Evolutionary conservation across 2,888 invertebrate species (phyloP), one percentile per base, ranked within the genome.

Genomic region (Saturnia japonica): DNA sequence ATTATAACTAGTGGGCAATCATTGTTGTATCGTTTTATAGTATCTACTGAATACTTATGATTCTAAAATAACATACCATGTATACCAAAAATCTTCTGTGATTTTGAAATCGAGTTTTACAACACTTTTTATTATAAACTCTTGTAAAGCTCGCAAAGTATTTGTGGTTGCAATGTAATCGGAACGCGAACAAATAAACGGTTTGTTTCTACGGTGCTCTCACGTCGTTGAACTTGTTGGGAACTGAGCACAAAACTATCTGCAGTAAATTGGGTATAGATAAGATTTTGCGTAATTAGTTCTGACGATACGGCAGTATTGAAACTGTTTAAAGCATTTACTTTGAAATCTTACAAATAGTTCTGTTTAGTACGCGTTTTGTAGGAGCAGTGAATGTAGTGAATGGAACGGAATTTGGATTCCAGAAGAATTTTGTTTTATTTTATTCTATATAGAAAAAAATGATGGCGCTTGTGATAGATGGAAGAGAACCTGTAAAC

Each of bases 181-280:
- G 40, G 19, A 64, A 40, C n/a, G 19, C 12, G 40, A 64, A 40
- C 62, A 64, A 64, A 64, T 40, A 8, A 12, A 28, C 28, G 12
- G 19, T 2, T 40, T 68, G 68, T 68, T 70, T 72, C 70, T 69
- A 34, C 69, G 34, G n/a, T 42, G 25, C 22, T n/a, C n/a, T 67
- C 72, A 74, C 74, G 69, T 74, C 72, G 71, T 73, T 73, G 74
- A 72, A 72, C 74, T 80, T 78, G 72, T 75, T 77, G 67, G 68
- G 72, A 78, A 76, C 74, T 76, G 67, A 60, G 42, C 67, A 34
- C 60, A 69, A 60, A 64, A 72, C 71, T 68, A 73, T 70, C 72
- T 57, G 62, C 70, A 71, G 74, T 74, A 74, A 75, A 75, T 71
- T 74, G 60, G 57, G 70, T 66, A 74, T 68, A 73, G 75, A 74